phyloP scores from a whole-genome alignment of 2,797 vertebrate species.

The Gobio occitaniae region DNA sequence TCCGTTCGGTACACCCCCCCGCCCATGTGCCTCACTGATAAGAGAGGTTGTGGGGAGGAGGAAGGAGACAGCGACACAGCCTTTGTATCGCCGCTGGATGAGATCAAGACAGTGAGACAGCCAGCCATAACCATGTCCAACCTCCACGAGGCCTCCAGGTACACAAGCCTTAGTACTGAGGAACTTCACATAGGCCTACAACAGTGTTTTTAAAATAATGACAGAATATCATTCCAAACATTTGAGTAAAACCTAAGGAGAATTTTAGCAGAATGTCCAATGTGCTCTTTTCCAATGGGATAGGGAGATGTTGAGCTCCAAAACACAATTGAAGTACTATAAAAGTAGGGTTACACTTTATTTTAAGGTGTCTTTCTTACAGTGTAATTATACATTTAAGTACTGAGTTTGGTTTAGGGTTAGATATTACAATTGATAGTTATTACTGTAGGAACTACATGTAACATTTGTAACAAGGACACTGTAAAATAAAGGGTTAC shows the following conservation, averaged over 20 bases:
- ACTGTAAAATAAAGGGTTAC: too few relatives aligned
- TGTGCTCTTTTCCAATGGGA: background rate
- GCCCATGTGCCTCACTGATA: slow-evolving; percentile 61
- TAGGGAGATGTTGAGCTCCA: background rate
- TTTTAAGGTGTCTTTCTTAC: too few relatives aligned
- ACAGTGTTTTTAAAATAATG: background rate
- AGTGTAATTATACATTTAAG: too few relatives aligned
- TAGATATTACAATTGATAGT: too few relatives aligned
- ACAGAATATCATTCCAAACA: background rate
- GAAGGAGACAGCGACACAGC: slow-evolving; percentile 81
- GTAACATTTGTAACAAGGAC: too few relatives aligned
- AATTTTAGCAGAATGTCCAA: background rate
- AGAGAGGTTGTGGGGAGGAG: slow-evolving; percentile 75
- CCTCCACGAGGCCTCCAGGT: slow-evolving; percentile 94
- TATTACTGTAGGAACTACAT: too few relatives aligned
- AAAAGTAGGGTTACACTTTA: background rate
- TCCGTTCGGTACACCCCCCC: slow-evolving; percentile 70
- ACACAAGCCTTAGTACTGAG: background rate
- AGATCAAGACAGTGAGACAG: slow-evolving; percentile 83
- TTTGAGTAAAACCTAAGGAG: background rate
- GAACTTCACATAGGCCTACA: background rate
- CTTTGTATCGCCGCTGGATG: slow-evolving; percentile 85
- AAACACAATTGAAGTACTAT: background rate
- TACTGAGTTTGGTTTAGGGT: too few relatives aligned
- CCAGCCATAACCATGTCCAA: slow-evolving; percentile 86